Percentiles rank a stretch among this genome's conserved stretches.
phyloP scores from a whole-genome alignment of 2,113 vertebrate genomes.

The Castor canadensis region DNA sequence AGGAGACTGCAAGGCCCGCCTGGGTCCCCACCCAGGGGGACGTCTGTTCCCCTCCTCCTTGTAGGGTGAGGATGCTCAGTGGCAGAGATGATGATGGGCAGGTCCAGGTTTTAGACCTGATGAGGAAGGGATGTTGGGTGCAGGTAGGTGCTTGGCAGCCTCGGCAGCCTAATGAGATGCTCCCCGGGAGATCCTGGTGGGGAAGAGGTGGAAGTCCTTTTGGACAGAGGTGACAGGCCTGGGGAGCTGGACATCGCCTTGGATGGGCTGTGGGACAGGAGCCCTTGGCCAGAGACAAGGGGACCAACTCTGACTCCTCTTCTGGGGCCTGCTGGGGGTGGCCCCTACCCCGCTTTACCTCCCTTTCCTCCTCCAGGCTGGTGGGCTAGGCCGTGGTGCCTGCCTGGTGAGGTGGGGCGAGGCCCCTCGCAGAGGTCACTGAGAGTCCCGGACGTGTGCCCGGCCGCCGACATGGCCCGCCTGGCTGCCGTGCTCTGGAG shows the following conservation, averaged over 20 bases:
- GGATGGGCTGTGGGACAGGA: too few species aligned
- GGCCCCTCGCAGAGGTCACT: constrained; percentile 26
- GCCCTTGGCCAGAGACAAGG: not conserved
- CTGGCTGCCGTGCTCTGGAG: constrained; percentile 80
- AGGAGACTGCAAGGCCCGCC: not conserved
- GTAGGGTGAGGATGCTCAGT: not conserved
- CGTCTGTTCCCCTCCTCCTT: fast-evolving
- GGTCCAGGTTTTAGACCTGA: not conserved
- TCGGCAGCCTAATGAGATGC: not conserved
- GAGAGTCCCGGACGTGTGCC: not conserved
- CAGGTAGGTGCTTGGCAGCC: not conserved
- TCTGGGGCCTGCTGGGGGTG: not conserved
- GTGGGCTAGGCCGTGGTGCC: constrained; percentile 53
- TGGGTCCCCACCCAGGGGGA: not conserved
- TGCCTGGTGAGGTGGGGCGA: constrained; percentile 50
- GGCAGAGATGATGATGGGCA: not conserved
- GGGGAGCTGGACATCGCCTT: too few species aligned
- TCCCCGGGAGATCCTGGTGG: not conserved
- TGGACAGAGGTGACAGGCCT: not conserved
- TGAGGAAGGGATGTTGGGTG: not conserved
- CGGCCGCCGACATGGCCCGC: constrained; percentile 74
- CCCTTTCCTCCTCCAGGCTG: constrained; percentile 55
- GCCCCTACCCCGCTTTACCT: not conserved
- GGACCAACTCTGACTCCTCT: not conserved
- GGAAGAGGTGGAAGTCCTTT: not conserved